Base-by-base conservation (phyloP, 2,797 vertebrate species). In the Scyliorhinus canicula region DNA sequence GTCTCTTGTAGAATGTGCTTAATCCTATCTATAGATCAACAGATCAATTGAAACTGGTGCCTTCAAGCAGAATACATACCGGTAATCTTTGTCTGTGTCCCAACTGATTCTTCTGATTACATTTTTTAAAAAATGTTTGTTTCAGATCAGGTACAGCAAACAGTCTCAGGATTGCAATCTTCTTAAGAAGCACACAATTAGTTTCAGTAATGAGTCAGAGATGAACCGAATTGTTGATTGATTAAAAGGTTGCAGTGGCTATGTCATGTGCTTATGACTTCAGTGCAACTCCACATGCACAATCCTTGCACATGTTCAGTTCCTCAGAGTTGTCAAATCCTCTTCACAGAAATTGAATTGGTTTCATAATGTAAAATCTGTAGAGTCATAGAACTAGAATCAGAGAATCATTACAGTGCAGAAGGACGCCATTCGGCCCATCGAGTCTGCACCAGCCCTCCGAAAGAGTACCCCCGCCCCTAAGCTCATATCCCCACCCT, bases 131-230 rank as follows among this genome's bases (percentile, higher is more conserved):
- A 74, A n/a, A 31, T 16, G 71, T 74, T 74, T 9, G n/a, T 74
- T 74, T n/a, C 71, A 88, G 85, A 57, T 88, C 31, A 16, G 7
- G 35, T 88, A 16, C 12, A 88, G 85, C 12, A 86, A 86, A 55
- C 31, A 88, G 31, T 88, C 31, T 88, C 85, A 57, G 55, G 85
- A 88, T 57, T 88, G 52, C 12, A 88, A 88, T 88, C 85, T 57
- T 88, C 31, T 88, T 88, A 88, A 88, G 85, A 88, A 88, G 85
- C 85, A 52, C 31, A 88, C 50, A 55, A 88, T 31, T 52, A 88
- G 50, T 55, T 88, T 57, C 50, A 88, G 85, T 28, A 57, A 57
- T 31, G 52, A 57, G 12, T 35, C 52, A 26, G 47, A 57, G 35
- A 35, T 55, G 35, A 88, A 88, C 35, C 85, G 6, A 28, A 19